Conservation (phyloP, 2,888 invertebrate genomes). For the Arctia plantaginis region DNA sequence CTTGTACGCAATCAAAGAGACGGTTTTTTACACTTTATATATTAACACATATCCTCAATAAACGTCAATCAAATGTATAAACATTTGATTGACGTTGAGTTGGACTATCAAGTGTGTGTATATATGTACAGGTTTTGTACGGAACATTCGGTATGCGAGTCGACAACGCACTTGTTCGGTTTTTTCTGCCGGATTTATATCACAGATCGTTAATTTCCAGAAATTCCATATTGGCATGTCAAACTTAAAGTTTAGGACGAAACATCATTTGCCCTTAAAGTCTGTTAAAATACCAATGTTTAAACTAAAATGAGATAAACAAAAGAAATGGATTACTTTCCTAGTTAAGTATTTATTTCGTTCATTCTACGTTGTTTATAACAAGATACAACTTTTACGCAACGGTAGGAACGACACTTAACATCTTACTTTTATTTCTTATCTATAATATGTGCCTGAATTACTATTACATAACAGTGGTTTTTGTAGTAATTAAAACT, state of each 20-base stretch:
- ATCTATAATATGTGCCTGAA: neutral
- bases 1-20: no score
- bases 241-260: neutral
- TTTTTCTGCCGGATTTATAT: no score
- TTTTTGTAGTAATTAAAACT: neutral
- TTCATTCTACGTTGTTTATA: conserved; percentile 4
- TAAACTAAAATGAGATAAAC: neutral
- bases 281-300: neutral
- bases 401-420: no score
- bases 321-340: neutral
- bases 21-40: no score
- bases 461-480: no score
- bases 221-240: neutral
- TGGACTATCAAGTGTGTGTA: no score
- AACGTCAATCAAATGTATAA: no score
- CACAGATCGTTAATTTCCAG: no score
- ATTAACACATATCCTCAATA: no score
- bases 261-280: neutral
- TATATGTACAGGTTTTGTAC: no score
- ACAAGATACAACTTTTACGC: neutral
- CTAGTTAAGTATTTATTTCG: neutral
- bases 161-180: neutral
- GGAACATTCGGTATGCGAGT: no score
- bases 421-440: neutral
- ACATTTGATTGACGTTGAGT: no score